A percentile compares a stretch with the other conserved stretches of the same genome.
phyloP scores from a whole-genome alignment of 2,113 vertebrate genomes.

The Heterotis niloticus region DNA sequence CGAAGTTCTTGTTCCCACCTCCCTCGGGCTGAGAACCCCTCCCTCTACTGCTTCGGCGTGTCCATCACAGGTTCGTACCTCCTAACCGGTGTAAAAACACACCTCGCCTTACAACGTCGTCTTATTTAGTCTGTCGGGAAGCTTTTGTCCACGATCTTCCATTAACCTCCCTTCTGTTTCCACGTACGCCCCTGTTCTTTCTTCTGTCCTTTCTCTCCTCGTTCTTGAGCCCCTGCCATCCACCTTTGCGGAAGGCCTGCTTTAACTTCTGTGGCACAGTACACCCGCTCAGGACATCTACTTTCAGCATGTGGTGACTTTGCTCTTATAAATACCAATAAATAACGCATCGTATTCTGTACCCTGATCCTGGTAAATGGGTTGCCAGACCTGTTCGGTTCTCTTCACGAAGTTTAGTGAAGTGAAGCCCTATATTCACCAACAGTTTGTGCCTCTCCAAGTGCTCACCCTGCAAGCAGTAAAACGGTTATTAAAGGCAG shows the following conservation, averaged over 20 bases:
- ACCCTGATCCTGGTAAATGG: not conserved
- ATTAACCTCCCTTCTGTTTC: too few relatives aligned
- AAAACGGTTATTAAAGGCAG: not conserved
- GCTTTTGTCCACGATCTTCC: too few relatives aligned
- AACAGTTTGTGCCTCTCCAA: not conserved
- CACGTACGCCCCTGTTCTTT: too few relatives aligned
- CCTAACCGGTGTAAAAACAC: too few relatives aligned
- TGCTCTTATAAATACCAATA: slow-evolving; percentile 13
- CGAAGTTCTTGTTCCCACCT: too few relatives aligned
- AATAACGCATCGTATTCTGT: not conserved
- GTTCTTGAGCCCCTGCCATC: not conserved
- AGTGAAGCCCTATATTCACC: not conserved
- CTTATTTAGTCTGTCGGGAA: too few relatives aligned
- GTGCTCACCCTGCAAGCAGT: slow-evolving; percentile 1
- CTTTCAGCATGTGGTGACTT: not conserved
- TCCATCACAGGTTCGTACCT: too few relatives aligned
- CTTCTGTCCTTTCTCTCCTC: too few relatives aligned
- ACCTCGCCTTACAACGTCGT: too few relatives aligned
- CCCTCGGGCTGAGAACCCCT: too few relatives aligned
- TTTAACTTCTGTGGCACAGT: slow-evolving; percentile 16
- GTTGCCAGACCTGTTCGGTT: not conserved
- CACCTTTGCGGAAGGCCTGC: not conserved
- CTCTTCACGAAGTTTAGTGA: too few relatives aligned
- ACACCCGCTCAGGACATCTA: not conserved
- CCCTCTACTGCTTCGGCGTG: too few relatives aligned